phyloP scores from a whole-genome alignment of 2,888 invertebrate species.

The Neoitamus cyanurus region DNA sequence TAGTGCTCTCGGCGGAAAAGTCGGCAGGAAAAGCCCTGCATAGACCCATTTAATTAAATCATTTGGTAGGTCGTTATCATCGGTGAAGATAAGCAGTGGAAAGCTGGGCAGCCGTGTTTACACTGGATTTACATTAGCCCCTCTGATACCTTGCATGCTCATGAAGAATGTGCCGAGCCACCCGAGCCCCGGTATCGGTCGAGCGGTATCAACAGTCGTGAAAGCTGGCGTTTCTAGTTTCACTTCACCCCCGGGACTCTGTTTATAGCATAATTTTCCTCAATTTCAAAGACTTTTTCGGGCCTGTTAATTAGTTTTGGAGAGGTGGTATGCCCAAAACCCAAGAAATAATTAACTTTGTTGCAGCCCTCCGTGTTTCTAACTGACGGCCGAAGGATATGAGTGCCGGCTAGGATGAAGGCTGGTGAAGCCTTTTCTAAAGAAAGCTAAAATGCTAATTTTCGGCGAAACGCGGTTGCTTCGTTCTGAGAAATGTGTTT shows the following conservation, averaged over 20 bases:
- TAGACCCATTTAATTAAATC: constrained; percentile 37
- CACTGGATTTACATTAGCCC: constrained; percentile 17
- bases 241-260: background rate
- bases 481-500: background rate
- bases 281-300: constrained; percentile 27
- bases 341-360: constrained; percentile 19
- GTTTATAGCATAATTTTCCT: constrained; percentile 10
- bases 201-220: background rate
- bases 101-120: background rate
- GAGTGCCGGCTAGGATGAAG: background rate
- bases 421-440: background rate
- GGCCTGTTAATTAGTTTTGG: constrained; percentile 22
- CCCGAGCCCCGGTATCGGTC: background rate
- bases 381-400: background rate
- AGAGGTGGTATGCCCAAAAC: background rate
- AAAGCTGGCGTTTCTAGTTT: background rate
- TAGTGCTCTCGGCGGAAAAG: background rate
- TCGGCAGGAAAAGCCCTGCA: background rate
- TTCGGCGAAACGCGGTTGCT: background rate
- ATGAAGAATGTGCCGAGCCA: background rate
- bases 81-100: background rate
- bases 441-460: background rate
- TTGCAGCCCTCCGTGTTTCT: background rate
- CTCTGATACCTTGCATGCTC: constrained; percentile 11
- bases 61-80: constrained; percentile 29